Conservation (phyloP, 2,888 invertebrate species). For the Chloromyia formosa region DNA sequence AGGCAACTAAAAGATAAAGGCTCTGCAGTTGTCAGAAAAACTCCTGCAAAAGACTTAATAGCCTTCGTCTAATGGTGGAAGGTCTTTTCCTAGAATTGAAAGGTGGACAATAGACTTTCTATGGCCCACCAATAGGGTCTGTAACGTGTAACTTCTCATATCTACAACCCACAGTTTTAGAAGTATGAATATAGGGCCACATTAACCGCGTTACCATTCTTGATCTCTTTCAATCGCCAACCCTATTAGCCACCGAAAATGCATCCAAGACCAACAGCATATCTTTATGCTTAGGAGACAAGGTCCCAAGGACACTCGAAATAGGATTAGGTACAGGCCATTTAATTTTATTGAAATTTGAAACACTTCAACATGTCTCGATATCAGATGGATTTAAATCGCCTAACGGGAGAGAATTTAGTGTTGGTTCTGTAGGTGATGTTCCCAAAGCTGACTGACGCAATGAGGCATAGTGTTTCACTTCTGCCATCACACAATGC, state of each 20-base stretch:
- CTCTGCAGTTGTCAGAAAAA: too few relatives aligned
- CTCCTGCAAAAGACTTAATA: too few relatives aligned
- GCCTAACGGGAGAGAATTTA: conserved; percentile 35
- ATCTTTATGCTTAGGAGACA: not conserved
- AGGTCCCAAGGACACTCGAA: conserved; percentile 42
- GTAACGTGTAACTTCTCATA: too few relatives aligned
- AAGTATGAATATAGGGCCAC: too few relatives aligned
- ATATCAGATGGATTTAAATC: conserved; percentile 48
- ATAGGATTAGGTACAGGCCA: conserved; percentile 47
- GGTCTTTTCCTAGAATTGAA: too few relatives aligned
- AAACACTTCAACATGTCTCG: conserved; percentile 47
- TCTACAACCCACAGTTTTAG: too few relatives aligned
- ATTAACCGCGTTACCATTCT: too few relatives aligned
- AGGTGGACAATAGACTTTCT: too few relatives aligned
- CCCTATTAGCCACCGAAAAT: not conserved
- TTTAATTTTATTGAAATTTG: conserved; percentile 50
- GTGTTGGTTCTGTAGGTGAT: conserved; percentile 25
- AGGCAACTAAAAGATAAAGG: too few relatives aligned
- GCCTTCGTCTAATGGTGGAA: too few relatives aligned
- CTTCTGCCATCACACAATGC: conserved; percentile 13
- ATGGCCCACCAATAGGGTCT: too few relatives aligned
- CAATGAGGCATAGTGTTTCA: conserved; percentile 31
- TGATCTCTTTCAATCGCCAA: not conserved
- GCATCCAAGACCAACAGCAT: conserved; percentile 1
- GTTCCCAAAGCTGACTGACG: conserved; percentile 25